phyloP scores from a whole-genome alignment of 1,140 invertebrate genomes.

The Philotrypesis tridentata region DNA sequence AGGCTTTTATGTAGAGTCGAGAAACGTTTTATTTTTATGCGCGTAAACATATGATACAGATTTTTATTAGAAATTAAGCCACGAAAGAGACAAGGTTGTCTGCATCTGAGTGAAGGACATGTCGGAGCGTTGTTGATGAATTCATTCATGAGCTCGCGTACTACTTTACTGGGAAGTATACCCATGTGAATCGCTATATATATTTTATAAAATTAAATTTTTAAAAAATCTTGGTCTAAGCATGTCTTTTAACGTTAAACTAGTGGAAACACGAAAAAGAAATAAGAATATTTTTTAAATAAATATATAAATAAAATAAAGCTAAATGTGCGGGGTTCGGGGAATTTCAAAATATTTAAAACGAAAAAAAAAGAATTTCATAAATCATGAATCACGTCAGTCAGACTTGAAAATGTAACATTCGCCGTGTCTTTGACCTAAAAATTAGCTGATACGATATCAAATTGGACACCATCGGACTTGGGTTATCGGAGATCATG shows the following conservation, averaged over 20 bases:
- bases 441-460: not conserved
- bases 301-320: too few species aligned
- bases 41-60: slow-evolving; percentile 22
- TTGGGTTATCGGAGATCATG: not conserved
- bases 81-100: slow-evolving; percentile 34
- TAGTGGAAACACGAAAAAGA: too few species aligned
- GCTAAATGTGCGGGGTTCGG: too few species aligned
- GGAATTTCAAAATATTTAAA: too few species aligned
- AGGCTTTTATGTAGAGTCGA: slow-evolving; percentile 28
- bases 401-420: not conserved
- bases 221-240: too few species aligned
- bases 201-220: too few species aligned
- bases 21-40: not conserved
- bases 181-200: too few species aligned
- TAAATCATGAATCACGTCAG: not conserved
- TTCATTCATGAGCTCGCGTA: not conserved
- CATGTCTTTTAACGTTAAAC: too few species aligned
- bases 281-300: too few species aligned
- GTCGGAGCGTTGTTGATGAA: slow-evolving; percentile 19
- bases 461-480: not conserved
- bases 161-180: not conserved
- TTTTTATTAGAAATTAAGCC: slow-evolving; percentile 12
- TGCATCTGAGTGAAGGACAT: slow-evolving; percentile 40
- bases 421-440: not conserved
- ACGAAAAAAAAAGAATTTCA: not conserved